Percentiles rank a stretch among this genome's conserved stretches.
phyloP scores from a whole-genome alignment of 1,140 invertebrate species.

The Neocloeon triangulifer region DNA sequence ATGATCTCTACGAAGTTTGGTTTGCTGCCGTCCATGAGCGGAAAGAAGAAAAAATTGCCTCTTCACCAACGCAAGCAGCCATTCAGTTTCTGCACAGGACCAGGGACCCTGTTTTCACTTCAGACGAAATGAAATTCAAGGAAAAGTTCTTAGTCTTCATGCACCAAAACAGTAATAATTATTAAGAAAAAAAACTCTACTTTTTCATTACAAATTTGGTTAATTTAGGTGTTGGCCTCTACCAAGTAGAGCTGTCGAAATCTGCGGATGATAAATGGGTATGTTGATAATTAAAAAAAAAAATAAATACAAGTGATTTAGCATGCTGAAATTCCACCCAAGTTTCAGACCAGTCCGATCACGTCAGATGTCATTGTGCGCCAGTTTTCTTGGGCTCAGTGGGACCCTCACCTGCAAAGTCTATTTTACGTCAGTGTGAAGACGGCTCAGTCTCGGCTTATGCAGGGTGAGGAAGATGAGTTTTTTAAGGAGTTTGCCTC shows the following conservation, averaged over 20 bases:
- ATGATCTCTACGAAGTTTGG: slow-evolving; percentile 16
- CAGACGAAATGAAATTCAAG: slow-evolving; percentile 27
- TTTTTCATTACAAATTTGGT: slow-evolving; percentile 7
- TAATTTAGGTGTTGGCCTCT: slow-evolving; percentile 4
- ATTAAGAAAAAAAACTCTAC: slow-evolving; percentile 3
- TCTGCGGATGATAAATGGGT: slow-evolving; percentile 11
- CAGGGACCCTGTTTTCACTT: slow-evolving; percentile 29
- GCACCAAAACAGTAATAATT: slow-evolving; percentile 49
- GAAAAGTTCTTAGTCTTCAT: slow-evolving; percentile 52
- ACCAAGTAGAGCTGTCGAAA: slow-evolving; percentile 18
- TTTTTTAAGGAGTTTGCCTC: not conserved
- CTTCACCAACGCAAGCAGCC: slow-evolving; percentile 41
- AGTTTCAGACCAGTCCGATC: no score
- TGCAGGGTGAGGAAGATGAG: slow-evolving; percentile 36
- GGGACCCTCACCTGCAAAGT: slow-evolving; percentile 51
- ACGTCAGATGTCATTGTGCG: slow-evolving; percentile 30
- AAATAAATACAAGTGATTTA: slow-evolving; percentile 14
- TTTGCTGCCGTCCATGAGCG: slow-evolving; percentile 30
- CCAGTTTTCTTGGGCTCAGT: slow-evolving; percentile 60
- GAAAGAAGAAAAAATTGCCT: slow-evolving; percentile 21
- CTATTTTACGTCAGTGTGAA: slow-evolving; percentile 58
- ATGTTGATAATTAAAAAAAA: slow-evolving; percentile 10
- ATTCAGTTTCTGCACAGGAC: slow-evolving; percentile 55
- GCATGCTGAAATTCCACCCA: no score
- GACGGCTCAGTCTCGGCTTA: slow-evolving; percentile 34